Evolutionary conservation across 2,113 vertebrate genomes (phyloP), one percentile per base, ranked within the genome.

Genomic region (Piaya cayana): DNA sequence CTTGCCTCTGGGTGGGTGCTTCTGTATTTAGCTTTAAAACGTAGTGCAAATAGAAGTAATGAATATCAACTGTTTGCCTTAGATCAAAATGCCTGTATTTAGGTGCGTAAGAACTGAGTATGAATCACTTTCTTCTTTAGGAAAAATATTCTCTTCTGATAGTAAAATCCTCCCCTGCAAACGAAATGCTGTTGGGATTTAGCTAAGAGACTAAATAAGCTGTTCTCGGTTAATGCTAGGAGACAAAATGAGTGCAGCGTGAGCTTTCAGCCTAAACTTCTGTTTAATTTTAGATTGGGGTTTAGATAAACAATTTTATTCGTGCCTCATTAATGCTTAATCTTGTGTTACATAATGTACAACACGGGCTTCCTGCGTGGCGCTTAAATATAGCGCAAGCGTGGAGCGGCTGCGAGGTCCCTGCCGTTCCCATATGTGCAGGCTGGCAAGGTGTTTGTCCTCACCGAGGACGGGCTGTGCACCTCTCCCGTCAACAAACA

Each of bases 271-370:
- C 93, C 67, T 86, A 59, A 92, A 95, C 92, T 95, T 96, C 78
- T 96, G 93, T 95, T 96, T 97, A 95, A 96, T 94, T 97, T 97
- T 79, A 94, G 96, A 89, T 96, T 68, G 92, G 69, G 91, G 78
- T 67, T 97, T 96, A 95, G 95, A 96, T 96, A 97, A 98, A 97
- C 91, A 97, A 18, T 95, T 96, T 95, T 70, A 89, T 93, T 97
- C 96, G 93, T 95, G 92, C 92, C 83, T 97, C 91, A 90, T 97
- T 97, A 97, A 95, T 94, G 92, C 97, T 96, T 97, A 94, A 94
- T 96, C 95, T 96, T 60, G 74, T 92, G 84, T 98, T 98, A 92
- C 87, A 67, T 97, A 98, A 97, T 93, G 69, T 29, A 50, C 94
- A 84, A 50, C 83, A 50, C 84, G 96, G 87, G 75, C 94, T 97